phyloP scores from a whole-genome alignment of 35 echinoderm and acorn worm genomes.

The Ptychodera flava region DNA sequence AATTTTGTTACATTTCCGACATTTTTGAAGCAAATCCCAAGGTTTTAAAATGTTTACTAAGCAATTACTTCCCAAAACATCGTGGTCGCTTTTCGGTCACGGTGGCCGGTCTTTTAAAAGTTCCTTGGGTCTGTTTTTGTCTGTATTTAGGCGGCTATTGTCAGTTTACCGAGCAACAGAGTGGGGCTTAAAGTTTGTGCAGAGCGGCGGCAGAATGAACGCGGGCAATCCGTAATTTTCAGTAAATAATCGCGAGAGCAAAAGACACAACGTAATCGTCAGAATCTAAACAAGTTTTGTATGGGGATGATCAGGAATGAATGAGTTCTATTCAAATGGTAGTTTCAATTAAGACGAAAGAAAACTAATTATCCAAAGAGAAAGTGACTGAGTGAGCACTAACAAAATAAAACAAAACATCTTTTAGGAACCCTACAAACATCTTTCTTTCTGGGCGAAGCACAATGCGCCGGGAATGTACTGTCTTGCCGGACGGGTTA shows the following conservation, averaged over 20 bases:
- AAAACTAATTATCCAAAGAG: conserved; percentile 2
- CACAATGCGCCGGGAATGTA: no score
- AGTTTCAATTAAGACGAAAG: conserved; percentile 1
- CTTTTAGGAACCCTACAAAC: not conserved
- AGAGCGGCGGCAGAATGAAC: not conserved
- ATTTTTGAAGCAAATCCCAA: not conserved
- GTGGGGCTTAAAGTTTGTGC: not conserved
- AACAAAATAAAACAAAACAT: not conserved
- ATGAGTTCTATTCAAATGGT: not conserved
- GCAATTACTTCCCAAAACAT: not conserved
- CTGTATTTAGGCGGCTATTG: not conserved
- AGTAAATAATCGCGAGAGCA: not conserved
- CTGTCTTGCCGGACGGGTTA: no score
- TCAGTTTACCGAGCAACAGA: not conserved
- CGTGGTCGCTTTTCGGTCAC: not conserved
- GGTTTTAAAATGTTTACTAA: not conserved
- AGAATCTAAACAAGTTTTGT: not conserved
- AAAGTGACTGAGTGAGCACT: not conserved
- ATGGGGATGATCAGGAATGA: not conserved
- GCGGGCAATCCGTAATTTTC: not conserved
- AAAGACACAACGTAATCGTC: not conserved
- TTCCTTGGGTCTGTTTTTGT: not conserved
- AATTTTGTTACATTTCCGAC: not conserved
- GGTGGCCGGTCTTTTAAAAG: no score
- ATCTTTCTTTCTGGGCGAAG: no score